Percentiles rank a stretch among this genome's conserved stretches.
phyloP scores from a whole-genome alignment of 2,797 vertebrate genomes.

The Stomatorhinus walkeri region DNA sequence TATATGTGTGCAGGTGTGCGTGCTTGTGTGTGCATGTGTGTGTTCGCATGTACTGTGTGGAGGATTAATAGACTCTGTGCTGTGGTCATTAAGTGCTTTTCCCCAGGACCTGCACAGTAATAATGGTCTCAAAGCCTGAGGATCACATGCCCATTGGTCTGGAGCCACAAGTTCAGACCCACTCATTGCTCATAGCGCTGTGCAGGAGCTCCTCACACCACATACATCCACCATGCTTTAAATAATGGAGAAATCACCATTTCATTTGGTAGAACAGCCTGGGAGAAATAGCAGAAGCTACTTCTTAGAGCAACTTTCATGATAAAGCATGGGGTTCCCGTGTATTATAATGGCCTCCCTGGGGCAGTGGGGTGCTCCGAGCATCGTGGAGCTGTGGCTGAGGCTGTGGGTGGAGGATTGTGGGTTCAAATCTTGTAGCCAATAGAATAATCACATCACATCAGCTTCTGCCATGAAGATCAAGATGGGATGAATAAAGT shows the following conservation, averaged over 20 bases:
- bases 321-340: neutral
- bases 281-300: neutral
- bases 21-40: neutral
- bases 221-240: neutral
- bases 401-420: neutral
- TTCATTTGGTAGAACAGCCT: neutral
- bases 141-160: constrained; percentile 17
- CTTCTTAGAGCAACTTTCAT: neutral
- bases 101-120: constrained; percentile 10
- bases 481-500: neutral
- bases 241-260: neutral
- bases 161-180: neutral
- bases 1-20: neutral
- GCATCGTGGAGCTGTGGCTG: neutral
- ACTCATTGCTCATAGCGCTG: neutral
- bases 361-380: neutral
- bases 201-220: neutral
- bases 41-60: neutral
- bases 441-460: neutral
- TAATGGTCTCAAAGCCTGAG: constrained; percentile 14
- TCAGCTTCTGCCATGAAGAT: neutral
- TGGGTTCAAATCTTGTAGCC: neutral
- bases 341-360: neutral
- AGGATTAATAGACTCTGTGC: constrained; percentile 10
- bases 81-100: constrained; percentile 18